Conservation (phyloP, 2,888 invertebrate genomes). For the Cantharis rufa region DNA sequence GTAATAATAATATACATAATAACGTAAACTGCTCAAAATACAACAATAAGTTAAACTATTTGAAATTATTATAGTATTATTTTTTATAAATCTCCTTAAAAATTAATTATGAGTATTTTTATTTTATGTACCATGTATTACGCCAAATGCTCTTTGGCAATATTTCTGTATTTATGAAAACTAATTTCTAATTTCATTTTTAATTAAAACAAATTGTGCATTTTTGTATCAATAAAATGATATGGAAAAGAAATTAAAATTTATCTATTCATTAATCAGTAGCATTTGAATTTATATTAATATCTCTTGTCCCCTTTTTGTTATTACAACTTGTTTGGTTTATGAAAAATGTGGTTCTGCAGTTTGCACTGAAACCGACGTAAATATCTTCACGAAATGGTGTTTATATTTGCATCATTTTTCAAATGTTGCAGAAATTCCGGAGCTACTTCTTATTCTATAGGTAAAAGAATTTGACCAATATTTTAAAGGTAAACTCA, state of each 20-base stretch:
- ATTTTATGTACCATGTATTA: not conserved
- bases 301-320: not conserved
- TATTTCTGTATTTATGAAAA: not conserved
- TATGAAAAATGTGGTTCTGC: not conserved
- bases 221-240: not conserved
- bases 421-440: not conserved
- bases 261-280: conserved; percentile 1
- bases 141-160: not conserved
- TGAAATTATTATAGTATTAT: no score
- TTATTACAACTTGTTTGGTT: not conserved
- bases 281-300: not conserved
- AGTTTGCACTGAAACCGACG: not conserved
- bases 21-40: not conserved
- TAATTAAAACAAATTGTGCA: not conserved
- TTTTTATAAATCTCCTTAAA: no score
- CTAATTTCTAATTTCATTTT: not conserved
- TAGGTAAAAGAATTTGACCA: not conserved
- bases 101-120: no score
- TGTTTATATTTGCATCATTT: not conserved
- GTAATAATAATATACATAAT: no score
- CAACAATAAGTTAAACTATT: no score
- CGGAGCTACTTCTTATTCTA: not conserved
- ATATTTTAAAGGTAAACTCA: not conserved
- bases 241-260: not conserved
- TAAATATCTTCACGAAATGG: not conserved